Conservation (phyloP, 1,140 invertebrate species). For the Tribolium castaneum region DNA sequence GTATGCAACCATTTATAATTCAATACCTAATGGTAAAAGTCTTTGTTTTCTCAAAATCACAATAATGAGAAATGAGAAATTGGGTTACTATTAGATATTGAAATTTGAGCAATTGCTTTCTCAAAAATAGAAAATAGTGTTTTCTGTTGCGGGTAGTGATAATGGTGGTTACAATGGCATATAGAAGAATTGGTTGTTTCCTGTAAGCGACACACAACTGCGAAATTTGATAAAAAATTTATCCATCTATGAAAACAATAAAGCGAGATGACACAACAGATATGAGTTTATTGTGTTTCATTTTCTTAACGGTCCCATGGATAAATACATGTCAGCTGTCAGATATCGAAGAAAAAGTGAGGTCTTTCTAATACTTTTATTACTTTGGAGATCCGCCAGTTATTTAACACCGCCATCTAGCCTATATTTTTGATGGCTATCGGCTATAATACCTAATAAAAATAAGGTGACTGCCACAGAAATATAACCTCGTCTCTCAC, state of each 20-base stretch:
- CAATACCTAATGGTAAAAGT: too few relatives aligned
- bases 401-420: constrained; percentile 6
- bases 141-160: background rate
- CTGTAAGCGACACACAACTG: background rate
- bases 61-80: too few relatives aligned
- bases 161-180: background rate
- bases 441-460: constrained; percentile 1
- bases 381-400: constrained; percentile 23
- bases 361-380: constrained; percentile 3
- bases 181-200: background rate
- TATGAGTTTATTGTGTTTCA: constrained; percentile 34
- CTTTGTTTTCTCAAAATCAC: too few relatives aligned
- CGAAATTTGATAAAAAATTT: constrained; percentile 29
- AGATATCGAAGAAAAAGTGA: constrained; percentile 23
- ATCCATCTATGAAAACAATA: constrained; percentile 34
- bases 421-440: constrained; percentile 1
- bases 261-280: constrained; percentile 28
- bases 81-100: too few relatives aligned
- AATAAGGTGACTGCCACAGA: background rate
- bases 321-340: constrained; percentile 32
- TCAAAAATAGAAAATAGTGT: constrained; percentile 22
- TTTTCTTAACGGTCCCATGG: constrained; percentile 25
- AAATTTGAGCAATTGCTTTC: background rate
- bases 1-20: too few relatives aligned
- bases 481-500: background rate